These are phyloP conservation scores for Thinocorus orbignyianus DNA, from an alignment of 2,113 vertebrate genomes.

Conservation along the genomic window DNA sequence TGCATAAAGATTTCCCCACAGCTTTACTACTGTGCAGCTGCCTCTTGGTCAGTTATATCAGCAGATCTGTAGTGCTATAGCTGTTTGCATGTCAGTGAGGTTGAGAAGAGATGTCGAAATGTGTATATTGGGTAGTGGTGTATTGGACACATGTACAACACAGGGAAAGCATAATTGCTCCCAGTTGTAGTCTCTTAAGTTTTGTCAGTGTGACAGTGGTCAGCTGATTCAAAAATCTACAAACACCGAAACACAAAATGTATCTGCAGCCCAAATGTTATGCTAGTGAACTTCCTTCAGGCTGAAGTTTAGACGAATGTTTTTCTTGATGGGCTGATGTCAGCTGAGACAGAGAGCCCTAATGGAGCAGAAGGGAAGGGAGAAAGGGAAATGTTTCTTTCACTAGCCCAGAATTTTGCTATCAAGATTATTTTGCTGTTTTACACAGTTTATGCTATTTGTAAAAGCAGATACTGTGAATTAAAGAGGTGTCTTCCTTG, in stretches of 20 bases:
- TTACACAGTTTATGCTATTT: background rate
- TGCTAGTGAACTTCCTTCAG: background rate
- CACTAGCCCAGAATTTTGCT: background rate
- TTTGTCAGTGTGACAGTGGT: background rate
- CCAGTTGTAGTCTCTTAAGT: background rate
- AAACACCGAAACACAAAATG: background rate
- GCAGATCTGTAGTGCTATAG: background rate
- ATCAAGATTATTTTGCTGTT: background rate
- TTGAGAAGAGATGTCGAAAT: background rate
- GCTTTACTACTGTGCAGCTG: background rate
- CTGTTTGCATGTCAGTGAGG: background rate
- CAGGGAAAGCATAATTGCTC: background rate
- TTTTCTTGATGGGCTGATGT: background rate
- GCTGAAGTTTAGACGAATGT: background rate
- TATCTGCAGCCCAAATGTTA: background rate
- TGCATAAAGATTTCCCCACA: background rate
- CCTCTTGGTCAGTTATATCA: background rate
- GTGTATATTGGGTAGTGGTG: background rate
- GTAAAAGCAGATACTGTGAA: background rate
- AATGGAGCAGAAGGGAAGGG: background rate
- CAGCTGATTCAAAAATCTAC: background rate
- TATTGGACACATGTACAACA: rapidly evolving
- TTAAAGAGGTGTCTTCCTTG: background rate
- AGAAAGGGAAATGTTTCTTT: background rate
- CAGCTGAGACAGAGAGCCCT: background rate